Evolutionary conservation across 2,797 vertebrate species (phyloP).

Genomic region (Neomorphus geoffroyi): DNA sequence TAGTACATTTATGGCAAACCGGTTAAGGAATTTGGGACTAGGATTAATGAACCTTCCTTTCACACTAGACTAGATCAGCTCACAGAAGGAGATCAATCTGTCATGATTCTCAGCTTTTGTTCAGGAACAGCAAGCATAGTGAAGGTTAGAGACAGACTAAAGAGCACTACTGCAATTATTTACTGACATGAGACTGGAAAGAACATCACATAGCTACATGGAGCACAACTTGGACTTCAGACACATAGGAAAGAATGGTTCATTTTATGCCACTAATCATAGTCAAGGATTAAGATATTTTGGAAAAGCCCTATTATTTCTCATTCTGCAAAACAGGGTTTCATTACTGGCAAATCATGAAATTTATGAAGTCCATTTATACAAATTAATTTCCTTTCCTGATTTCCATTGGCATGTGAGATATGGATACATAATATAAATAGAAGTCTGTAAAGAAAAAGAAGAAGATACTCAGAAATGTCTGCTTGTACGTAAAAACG

Average conservation of each 20-base stretch:
- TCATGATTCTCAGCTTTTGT: neutral
- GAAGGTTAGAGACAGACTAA: slow-evolving; percentile 33
- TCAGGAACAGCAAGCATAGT: neutral
- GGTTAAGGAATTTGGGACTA: neutral
- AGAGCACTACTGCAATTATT: slow-evolving; percentile 37
- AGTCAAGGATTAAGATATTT: slow-evolving; percentile 65
- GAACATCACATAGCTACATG: slow-evolving; percentile 39
- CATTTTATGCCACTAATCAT: slow-evolving; percentile 53
- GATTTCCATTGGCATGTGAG: slow-evolving; percentile 30
- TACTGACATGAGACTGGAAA: slow-evolving; percentile 61
- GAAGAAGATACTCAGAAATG: neutral
- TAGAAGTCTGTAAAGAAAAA: neutral
- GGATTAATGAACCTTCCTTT: slow-evolving; percentile 27
- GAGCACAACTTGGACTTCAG: slow-evolving; percentile 32
- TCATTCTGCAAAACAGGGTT: slow-evolving; percentile 45
- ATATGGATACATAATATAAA: slow-evolving; percentile 5
- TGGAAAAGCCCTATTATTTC: slow-evolving; percentile 59
- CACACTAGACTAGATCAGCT: slow-evolving; percentile 22
- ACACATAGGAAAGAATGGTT: slow-evolving; percentile 55
- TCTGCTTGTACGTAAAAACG: slow-evolving; percentile 2
- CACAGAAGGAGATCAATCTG: slow-evolving; percentile 1
- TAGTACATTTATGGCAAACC: neutral
- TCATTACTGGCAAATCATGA: slow-evolving; percentile 48
- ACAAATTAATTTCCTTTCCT: slow-evolving; percentile 43
- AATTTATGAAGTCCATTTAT: slow-evolving; percentile 35